Evolutionary conservation across 2,888 invertebrate species (phyloP).

Genomic region (Selenia dentaria): DNA sequence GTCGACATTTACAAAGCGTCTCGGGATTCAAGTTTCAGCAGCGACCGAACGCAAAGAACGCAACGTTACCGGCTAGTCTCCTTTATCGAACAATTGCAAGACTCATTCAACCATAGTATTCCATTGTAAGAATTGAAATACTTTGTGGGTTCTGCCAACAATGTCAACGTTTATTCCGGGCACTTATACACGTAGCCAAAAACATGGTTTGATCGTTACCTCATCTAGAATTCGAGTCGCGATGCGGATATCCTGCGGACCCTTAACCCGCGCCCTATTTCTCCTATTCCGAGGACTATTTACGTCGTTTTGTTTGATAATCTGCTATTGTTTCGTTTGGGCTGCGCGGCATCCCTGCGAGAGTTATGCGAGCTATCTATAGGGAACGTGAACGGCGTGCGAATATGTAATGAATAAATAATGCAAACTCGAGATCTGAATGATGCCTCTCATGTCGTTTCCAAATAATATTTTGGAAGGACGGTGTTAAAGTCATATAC

Average conservation of each 20-base stretch:
- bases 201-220: conserved; percentile 53
- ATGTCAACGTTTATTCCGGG: conserved; percentile 23
- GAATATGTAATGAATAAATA: conserved; percentile 73
- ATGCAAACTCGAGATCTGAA: conserved; percentile 38
- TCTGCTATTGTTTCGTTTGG: conserved; percentile 79
- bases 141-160: conserved; percentile 10
- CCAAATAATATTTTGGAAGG: conserved; percentile 1
- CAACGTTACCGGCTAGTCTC: conserved; percentile 50
- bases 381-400: conserved; percentile 73
- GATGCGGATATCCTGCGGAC: conserved; percentile 70
- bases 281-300: conserved; percentile 75
- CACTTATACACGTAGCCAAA: conserved; percentile 34
- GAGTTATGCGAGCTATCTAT: conserved; percentile 81
- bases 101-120: conserved; percentile 34
- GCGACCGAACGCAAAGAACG: conserved; percentile 48
- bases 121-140: conserved; percentile 17
- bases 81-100: conserved; percentile 53
- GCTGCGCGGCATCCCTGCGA: conserved; percentile 70
- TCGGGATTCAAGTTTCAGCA: conserved; percentile 53
- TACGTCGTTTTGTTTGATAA: conserved; percentile 83
- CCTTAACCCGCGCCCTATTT: conserved; percentile 78
- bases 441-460: conserved; percentile 33
- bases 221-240: conserved; percentile 80
- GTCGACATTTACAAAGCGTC: conserved; percentile 54
- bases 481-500: conserved; percentile 11